Evolutionary conservation across 2,113 vertebrate genomes (phyloP).

Genomic region (Neolamprologus devosi): DNA sequence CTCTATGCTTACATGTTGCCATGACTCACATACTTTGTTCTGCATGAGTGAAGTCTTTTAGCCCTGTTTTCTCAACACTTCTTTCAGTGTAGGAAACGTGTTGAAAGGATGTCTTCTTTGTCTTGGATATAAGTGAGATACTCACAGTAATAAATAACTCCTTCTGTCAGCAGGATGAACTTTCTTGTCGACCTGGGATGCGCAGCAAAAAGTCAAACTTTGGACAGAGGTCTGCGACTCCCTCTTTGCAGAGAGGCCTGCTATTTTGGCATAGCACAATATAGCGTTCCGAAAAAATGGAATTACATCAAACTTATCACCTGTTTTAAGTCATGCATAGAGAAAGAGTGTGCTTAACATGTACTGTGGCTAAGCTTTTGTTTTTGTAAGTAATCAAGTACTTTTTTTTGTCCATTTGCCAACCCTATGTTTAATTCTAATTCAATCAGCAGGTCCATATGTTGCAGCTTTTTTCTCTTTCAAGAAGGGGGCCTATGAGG

Average conservation of each 20-base stretch:
- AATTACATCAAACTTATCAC: slow-evolving; percentile 23
- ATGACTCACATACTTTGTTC: slow-evolving; percentile 20
- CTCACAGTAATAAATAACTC: slow-evolving; percentile 52
- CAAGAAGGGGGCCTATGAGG: slow-evolving; percentile 39
- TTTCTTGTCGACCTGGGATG: slow-evolving; percentile 36
- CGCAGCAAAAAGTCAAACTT: slow-evolving; percentile 41
- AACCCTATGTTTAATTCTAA: slow-evolving; percentile 30
- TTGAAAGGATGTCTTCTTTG: slow-evolving; percentile 59
- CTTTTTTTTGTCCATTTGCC: slow-evolving; percentile 16
- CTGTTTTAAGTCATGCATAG: not conserved
- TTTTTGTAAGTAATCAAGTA: slow-evolving; percentile 21
- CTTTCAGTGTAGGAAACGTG: slow-evolving; percentile 23
- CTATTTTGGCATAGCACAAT: slow-evolving; percentile 16
- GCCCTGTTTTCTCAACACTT: slow-evolving; percentile 37
- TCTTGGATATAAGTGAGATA: slow-evolving; percentile 34
- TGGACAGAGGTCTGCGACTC: slow-evolving; percentile 18
- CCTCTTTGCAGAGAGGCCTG: slow-evolving; percentile 9
- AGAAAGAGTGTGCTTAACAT: not conserved
- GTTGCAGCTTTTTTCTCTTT: slow-evolving; percentile 5
- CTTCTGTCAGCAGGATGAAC: slow-evolving; percentile 61
- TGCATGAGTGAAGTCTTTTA: slow-evolving; percentile 44
- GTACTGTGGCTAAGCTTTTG: not conserved
- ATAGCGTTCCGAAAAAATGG: slow-evolving; percentile 1
- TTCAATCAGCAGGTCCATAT: slow-evolving; percentile 44
- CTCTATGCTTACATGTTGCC: not conserved